Evolutionary conservation across 30 jellyfish, hydroid and myxozoan species (phyloP), one percentile per base, ranked within the genome.

Genomic region (Aurelia aurita complex sp. Pacific): DNA sequence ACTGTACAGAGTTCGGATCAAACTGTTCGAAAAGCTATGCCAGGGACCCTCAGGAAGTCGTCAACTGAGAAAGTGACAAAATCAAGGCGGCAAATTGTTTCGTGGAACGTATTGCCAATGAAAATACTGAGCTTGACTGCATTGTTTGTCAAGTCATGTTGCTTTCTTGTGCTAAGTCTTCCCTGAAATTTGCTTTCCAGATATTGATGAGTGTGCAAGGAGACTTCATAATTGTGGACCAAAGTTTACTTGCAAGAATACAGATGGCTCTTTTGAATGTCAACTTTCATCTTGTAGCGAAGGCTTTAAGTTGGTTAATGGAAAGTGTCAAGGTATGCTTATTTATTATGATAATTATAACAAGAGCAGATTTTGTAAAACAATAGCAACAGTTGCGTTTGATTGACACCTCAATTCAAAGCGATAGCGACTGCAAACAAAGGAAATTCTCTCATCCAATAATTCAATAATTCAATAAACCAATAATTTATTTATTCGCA

Each of bases 131-230:
- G 13, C 32, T n/a, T n/a, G 32, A 35, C 54, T 68, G 50, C 29
- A 0, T 68, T 68, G 78, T 68, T 35, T 15, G 33, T 14, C 4
- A 23, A 68, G 4, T 68, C 8, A 46, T 5, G 13, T 71, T 0
- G 36, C 40, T 32, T 42, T 4, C 60, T 8, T n/a, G 57, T 14
- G 8, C 14, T 46, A 46, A 7, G 57, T 46, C 14, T 46, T 9
- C 14, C 57, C 57, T 46, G 57, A 46, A 3, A 5, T 46, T 46
- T 9, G 14, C 6, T 46, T 63, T 32, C 36, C 52, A 86, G 95
- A 86, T 60, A 60, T 86, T 68, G 95, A 86, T 42, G 95, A 86
- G 35, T 86, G 95, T 43, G 67, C 81, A 69, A 10, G n/a, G 11
- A 89, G 95, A 62, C 15, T 29, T 17, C 87, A 76, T 67, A 67